Conservation (phyloP, 2,113 vertebrate genomes). For the Trinectes maculatus region DNA sequence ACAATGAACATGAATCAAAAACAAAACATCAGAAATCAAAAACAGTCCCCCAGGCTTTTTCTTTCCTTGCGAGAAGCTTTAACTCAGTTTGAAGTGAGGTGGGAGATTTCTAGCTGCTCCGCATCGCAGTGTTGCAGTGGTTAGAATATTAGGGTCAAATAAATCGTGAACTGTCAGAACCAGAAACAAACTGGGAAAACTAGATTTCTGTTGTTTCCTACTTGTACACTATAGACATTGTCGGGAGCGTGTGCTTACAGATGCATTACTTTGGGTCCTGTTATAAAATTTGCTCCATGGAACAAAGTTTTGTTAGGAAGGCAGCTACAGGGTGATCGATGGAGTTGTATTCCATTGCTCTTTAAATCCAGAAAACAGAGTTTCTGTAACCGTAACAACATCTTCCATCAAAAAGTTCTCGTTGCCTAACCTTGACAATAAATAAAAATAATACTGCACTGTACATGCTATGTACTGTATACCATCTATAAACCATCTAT, state of each 20-base stretch:
- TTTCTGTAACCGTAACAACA: background rate
- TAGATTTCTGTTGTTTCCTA: background rate
- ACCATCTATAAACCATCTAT: too few relatives aligned
- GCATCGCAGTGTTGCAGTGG: conserved; percentile 43
- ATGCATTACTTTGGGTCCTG: background rate
- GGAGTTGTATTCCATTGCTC: background rate
- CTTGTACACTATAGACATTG: background rate
- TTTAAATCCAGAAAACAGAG: background rate
- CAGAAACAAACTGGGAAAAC: conserved; percentile 18
- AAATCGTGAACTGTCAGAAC: conserved; percentile 31
- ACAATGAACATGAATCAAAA: conserved; percentile 60
- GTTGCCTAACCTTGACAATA: too few relatives aligned
- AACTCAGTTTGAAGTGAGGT: conserved; percentile 48
- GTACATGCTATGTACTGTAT: too few relatives aligned
- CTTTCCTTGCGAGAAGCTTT: conserved; percentile 53
- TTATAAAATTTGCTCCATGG: background rate
- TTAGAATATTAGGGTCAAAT: conserved; percentile 30
- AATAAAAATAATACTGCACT: too few relatives aligned
- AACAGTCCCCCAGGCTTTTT: conserved; percentile 41
- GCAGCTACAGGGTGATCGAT: background rate
- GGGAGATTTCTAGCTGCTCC: conserved; percentile 21
- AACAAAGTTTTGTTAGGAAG: background rate
- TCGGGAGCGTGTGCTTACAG: background rate
- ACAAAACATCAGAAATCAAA: too few relatives aligned
- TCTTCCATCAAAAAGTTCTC: too few relatives aligned